Base-by-base conservation (phyloP, 1,140 invertebrate genomes). In the Calycopis cecrops region DNA sequence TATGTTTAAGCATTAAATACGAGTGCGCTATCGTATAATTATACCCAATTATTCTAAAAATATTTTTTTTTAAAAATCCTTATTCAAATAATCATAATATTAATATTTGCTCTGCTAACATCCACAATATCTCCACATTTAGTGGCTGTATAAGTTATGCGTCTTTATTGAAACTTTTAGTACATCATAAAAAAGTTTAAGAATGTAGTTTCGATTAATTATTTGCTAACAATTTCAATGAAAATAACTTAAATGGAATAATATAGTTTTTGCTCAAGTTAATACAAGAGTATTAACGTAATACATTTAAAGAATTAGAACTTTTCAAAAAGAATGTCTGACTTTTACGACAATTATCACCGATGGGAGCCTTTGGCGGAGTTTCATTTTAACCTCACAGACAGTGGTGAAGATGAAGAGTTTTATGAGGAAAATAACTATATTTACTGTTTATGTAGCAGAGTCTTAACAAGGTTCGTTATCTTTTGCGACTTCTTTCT, bases 281-380 rank as follows among this genome's bases (percentile, higher is more conserved):
- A 8, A 16, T 47, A 47, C 17, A 44, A 3, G 6, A 28, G 21
- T 28, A 28, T 6, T 28, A 28, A 28, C 21, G 2, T 33, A 9
- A 42, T 12, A 40, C 3, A 40, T 44, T 10, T 12, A 21, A 21
- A 1, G 11, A 21, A 8, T 12, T 33, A n/a, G n/a, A n/a, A n/a
- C n/a, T 14, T 60, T 63, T 55, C 38, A 73, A 63, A 69, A 28
- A 79, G 64, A 59, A 86, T 86, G 80, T 81, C 80, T 7, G 80
- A 82, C 44, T 77, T 73, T 71, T 84, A 70, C 60, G 82, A 88
- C 55, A 76, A 73, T 57, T 79, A 80, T 33, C 78, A 86, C 53
- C 77, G 85, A 18, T 88, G 85, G 80, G 85, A 88, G 59, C 81
- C 85, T 44, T 71, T 89, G 55, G 88, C 87, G 4, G 88, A 89